These are phyloP conservation scores for Lindbergichthys nudifrons DNA, from an alignment of 2,797 vertebrate species.

Conservation along the genomic window DNA sequence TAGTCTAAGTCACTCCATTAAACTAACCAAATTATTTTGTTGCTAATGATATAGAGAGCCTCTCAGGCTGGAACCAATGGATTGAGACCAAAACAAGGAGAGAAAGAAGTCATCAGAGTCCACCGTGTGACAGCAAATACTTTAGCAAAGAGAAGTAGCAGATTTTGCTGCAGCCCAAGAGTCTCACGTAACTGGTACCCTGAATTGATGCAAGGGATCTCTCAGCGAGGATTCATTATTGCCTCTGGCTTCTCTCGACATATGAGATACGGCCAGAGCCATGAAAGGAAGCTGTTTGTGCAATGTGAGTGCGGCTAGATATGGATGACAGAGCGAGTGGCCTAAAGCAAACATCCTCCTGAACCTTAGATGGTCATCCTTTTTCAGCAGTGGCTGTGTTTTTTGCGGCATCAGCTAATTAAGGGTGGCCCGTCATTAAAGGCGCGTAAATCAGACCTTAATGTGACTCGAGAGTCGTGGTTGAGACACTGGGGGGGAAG, in stretches of 20 bases:
- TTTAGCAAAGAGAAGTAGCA: slow-evolving; percentile 44
- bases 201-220: slow-evolving; percentile 49
- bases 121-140: slow-evolving; percentile 49
- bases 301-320: slow-evolving; percentile 63
- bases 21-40: slow-evolving; percentile 80
- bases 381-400: slow-evolving; percentile 52
- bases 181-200: slow-evolving; percentile 24
- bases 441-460: slow-evolving; percentile 78
- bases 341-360: slow-evolving; percentile 64
- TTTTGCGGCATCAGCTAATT: slow-evolving; percentile 80
- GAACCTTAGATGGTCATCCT: slow-evolving; percentile 54
- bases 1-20: slow-evolving; percentile 84
- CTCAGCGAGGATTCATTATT: slow-evolving; percentile 62
- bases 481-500: slow-evolving; percentile 71
- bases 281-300: slow-evolving; percentile 60
- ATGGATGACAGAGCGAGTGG: slow-evolving; percentile 65
- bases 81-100: slow-evolving; percentile 67
- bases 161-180: slow-evolving; percentile 34
- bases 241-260: slow-evolving; percentile 64
- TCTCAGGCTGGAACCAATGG: slow-evolving; percentile 72
- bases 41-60: slow-evolving; percentile 71
- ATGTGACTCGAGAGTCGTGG: slow-evolving; percentile 75
- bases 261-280: slow-evolving; percentile 65
- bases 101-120: slow-evolving; percentile 45
- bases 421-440: slow-evolving; percentile 80